These are phyloP conservation scores for Pherbina coryleti DNA, from an alignment of 2,888 invertebrate genomes.

Conservation along the genomic window DNA sequence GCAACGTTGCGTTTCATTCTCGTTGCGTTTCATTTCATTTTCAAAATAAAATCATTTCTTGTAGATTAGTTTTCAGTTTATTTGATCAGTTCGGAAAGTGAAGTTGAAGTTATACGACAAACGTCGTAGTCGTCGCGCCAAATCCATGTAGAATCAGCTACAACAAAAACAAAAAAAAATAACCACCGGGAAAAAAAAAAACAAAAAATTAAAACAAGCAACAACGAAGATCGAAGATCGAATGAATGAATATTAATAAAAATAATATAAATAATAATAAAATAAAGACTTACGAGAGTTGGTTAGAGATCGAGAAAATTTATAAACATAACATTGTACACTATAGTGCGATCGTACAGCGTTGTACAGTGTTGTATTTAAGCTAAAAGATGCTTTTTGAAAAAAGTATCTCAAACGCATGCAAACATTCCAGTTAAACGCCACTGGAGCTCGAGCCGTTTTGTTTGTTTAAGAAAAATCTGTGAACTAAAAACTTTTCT, in stretches of 20 bases:
- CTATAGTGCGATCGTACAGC: too few relatives aligned
- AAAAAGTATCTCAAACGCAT: too few relatives aligned
- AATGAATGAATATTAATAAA: background rate
- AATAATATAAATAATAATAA: constrained; percentile 6
- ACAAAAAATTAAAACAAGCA: constrained; percentile 11
- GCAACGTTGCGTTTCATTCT: background rate
- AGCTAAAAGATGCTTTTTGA: too few relatives aligned
- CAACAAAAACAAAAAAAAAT: background rate
- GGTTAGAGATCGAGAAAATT: background rate
- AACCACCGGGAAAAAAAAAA: background rate
- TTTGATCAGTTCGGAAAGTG: constrained; percentile 69
- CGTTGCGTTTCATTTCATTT: constrained; percentile 22
- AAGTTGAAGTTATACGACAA: constrained; percentile 55
- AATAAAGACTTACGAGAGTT: constrained; percentile 11
- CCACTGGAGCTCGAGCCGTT: too few relatives aligned
- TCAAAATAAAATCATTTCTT: constrained; percentile 11
- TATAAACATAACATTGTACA: too few relatives aligned
- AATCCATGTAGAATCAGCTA: constrained; percentile 12
- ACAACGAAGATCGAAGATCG: constrained; percentile 11
- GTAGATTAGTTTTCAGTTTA: constrained; percentile 56
- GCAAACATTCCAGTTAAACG: too few relatives aligned
- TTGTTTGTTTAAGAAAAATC: too few relatives aligned
- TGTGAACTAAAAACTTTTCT: too few relatives aligned
- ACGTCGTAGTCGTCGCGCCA: constrained; percentile 9
- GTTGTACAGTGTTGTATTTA: too few relatives aligned